Evolutionary conservation across 1,140 invertebrate genomes (phyloP).

Genomic region (Musca domestica): DNA sequence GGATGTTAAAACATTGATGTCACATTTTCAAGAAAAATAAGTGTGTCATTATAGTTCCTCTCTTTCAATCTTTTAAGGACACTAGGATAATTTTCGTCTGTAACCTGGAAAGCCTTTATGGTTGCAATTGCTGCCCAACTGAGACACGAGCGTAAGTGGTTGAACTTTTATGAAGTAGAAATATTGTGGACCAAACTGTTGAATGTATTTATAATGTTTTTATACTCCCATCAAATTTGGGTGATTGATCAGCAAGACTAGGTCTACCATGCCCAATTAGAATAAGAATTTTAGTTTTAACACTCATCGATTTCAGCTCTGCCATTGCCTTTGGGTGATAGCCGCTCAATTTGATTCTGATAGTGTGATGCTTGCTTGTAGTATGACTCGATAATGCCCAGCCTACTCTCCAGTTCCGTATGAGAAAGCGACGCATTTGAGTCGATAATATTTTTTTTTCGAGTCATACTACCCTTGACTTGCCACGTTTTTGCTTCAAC

Average conservation of each 20-base stretch:
- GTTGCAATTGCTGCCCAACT: neutral
- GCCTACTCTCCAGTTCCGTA: conserved; percentile 5
- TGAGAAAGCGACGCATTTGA: neutral
- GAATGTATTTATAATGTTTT: conserved; percentile 20
- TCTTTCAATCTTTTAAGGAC: neutral
- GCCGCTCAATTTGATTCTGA: conserved; percentile 12
- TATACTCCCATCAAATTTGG: conserved; percentile 23
- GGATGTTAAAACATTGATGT: too few species aligned
- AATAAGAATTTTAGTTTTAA: conserved; percentile 4
- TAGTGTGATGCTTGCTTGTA: neutral
- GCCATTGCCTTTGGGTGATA: neutral
- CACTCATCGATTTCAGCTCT: conserved; percentile 14
- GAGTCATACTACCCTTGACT: conserved; percentile 4
- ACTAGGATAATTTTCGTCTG: conserved; percentile 21
- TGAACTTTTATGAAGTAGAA: conserved; percentile 18
- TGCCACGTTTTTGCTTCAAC: neutral
- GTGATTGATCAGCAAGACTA: neutral
- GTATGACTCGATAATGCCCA: conserved; percentile 7
- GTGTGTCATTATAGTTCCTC: conserved; percentile 8
- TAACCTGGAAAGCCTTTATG: conserved; percentile 24
- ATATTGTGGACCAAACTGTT: conserved; percentile 12
- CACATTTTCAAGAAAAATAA: conserved; percentile 17
- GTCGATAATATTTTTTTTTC: conserved; percentile 10
- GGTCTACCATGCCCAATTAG: neutral
- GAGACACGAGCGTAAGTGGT: conserved; percentile 19